Evolutionary conservation across 2,888 invertebrate species (phyloP), one percentile per base, ranked within the genome.

Genomic region (Atethmia centrago): DNA sequence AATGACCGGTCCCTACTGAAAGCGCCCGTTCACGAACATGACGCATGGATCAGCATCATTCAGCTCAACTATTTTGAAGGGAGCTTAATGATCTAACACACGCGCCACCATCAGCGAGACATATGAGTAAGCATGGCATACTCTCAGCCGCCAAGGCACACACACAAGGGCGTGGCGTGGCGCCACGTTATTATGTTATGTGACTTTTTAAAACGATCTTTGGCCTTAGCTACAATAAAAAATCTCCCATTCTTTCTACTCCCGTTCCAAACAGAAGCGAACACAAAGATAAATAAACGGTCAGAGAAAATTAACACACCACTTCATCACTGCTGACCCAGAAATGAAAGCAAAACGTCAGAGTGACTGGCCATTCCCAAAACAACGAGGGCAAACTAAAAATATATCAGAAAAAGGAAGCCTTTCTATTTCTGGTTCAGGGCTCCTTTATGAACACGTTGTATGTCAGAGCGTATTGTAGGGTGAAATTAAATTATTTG

Each of bases 301-400:
- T 28, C 65, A 31, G 36, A 28, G 1, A 67, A 71, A 80, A 76
- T 77, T 59, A 63, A 71, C 58, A 71, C 49, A 31, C 61, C 67
- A 71, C 74, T 81, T 74, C 72, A 74, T 79, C 62, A 75, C 72
- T 55, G 66, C 64, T 64, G 80, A 63, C 77, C 77, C 59, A 76
- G 77, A 82, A 84, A 80, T 83, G 53, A 51, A 86, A 84, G 45
- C 62, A 55, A 75, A 74, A 71, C 68, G 80, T 76, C 85, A 80
- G 71, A 74, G 71, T 80, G 82, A 79, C 81, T 71, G 76, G 65
- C 56, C 66, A 77, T 69, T 73, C 68, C 64, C 31, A 72, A 73
- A 79, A 78, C 68, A 85, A 73, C 61, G 68, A 56, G 72, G 73
- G 25, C 62, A 47, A 74, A 76, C 74, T 78, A 82, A 84, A 85